phyloP scores from a whole-genome alignment of 1,140 invertebrate genomes.

The Drosophila arawakana region DNA sequence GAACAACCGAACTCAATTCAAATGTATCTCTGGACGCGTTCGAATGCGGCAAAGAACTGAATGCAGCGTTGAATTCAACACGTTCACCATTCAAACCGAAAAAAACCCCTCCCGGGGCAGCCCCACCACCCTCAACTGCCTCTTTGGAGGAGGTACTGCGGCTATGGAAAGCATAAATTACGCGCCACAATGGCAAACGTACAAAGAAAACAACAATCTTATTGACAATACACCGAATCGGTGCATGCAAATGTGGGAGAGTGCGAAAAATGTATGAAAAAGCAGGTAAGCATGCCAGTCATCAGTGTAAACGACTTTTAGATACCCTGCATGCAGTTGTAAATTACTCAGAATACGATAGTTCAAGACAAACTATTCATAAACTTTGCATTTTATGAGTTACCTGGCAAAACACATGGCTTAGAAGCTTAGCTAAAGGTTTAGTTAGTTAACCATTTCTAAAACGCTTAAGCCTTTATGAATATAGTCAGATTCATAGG shows the following conservation, averaged over 20 bases:
- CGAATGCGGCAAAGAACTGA: constrained; percentile 60
- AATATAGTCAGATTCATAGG: not conserved
- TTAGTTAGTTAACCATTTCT: too few species aligned
- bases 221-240: constrained; percentile 68
- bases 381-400: not conserved
- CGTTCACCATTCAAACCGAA: constrained; percentile 16
- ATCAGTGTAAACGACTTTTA: not conserved
- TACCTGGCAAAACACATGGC: not conserved
- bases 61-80: constrained; percentile 50
- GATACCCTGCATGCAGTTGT: constrained; percentile 7
- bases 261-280: constrained; percentile 50
- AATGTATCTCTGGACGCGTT: constrained; percentile 54
- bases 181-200: constrained; percentile 48
- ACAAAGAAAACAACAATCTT: constrained; percentile 30
- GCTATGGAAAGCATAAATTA: constrained; percentile 67
- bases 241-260: constrained; percentile 69
- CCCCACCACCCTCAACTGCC: constrained; percentile 14
- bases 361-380: not conserved
- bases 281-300: constrained; percentile 43
- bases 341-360: not conserved
- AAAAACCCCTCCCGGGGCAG: not conserved
- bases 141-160: constrained; percentile 24
- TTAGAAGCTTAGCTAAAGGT: too few species aligned
- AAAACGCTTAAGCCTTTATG: not conserved
- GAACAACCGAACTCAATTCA: constrained; percentile 16